Evolutionary conservation across 2,113 vertebrate genomes (phyloP), one percentile per base, ranked within the genome.

Genomic region (Tragulus kanchil): DNA sequence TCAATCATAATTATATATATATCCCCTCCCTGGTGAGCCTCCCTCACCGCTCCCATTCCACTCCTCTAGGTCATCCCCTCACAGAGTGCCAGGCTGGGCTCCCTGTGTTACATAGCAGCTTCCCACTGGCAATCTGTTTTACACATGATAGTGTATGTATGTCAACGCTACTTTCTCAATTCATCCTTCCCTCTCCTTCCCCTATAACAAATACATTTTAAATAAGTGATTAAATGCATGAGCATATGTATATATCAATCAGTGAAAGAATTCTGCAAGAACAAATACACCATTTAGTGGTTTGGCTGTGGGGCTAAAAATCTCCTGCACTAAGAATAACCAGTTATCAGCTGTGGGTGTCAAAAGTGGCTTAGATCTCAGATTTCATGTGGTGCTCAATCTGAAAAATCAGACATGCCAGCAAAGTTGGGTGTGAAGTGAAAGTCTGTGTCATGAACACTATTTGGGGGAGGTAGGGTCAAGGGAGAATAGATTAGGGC

Each of bases 141-240:
- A 42, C 16, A 69, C 8, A 69, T 42, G n/a, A 17, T 42, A 36
- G 16, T 42, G 17, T 69, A 64, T 59, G 8, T 64, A 71, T 5
- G 36, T 71, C n/a, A 42, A 42, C 11, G n/a, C 19, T 71, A 42
- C n/a, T 71, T 42, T 71, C n/a, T 71, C 67, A 42, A 21, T 21
- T 21, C 17, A 2, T 11, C 67, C 17, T 71, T 71, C 42, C n/a
- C n/a, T 69, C 42, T 42, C 16, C 65, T 69, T 69, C 4, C 9
- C 9, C 4, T 5, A 64, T 78, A 96, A 95, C 25, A 87, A 92
- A 78, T 58, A 42, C 36, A 42, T 94, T 92, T 84, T 17, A 84
- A 73, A 71, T 26, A 77, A 52, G 21, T 59, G 45, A 45, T 58
- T 92, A n/a, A 54, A 26, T 52, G 56, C 59, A 42, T 5, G 23